Evolutionary conservation across 1,140 invertebrate genomes (phyloP).

Genomic region (Diorhabda elongata): DNA sequence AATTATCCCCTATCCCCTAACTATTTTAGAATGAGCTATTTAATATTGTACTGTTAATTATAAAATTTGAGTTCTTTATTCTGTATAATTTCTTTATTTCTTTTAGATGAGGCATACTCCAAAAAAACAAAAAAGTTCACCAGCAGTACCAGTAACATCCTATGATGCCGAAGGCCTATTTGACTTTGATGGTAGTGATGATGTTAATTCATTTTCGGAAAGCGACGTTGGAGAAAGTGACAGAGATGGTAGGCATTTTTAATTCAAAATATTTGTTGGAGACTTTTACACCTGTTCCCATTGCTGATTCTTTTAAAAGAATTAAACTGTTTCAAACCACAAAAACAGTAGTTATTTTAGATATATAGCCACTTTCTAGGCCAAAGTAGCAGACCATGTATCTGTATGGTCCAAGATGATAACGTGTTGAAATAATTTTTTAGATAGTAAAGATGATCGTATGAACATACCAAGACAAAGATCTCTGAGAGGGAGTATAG

Average conservation of each 20-base stretch:
- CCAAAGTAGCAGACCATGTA: too few relatives aligned
- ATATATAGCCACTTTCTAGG: too few relatives aligned
- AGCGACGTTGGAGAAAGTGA: conserved; percentile 48
- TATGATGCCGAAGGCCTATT: conserved; percentile 53
- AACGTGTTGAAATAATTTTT: not conserved
- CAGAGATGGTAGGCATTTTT: conserved; percentile 19
- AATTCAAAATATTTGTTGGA: too few relatives aligned
- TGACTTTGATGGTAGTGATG: conserved; percentile 54
- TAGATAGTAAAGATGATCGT: conserved; percentile 50
- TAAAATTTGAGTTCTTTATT: too few relatives aligned
- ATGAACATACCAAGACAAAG: conserved; percentile 48
- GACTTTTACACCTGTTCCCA: too few relatives aligned
- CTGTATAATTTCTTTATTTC: not conserved
- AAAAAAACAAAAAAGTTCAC: conserved; percentile 24
- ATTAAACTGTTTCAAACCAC: too few relatives aligned
- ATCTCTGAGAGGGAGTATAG: conserved; percentile 46
- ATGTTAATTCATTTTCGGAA: conserved; percentile 35
- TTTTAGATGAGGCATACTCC: conserved; percentile 11
- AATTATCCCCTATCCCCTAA: too few relatives aligned
- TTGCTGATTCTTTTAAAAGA: too few relatives aligned
- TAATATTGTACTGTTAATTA: too few relatives aligned
- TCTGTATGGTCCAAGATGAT: too few relatives aligned
- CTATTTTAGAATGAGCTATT: too few relatives aligned
- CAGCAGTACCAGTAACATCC: conserved; percentile 32
- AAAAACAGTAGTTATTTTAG: too few relatives aligned